Evolutionary conservation across 1,140 invertebrate genomes (phyloP), one percentile per base, ranked within the genome.

Genomic region (Tetragnatha versicolor): DNA sequence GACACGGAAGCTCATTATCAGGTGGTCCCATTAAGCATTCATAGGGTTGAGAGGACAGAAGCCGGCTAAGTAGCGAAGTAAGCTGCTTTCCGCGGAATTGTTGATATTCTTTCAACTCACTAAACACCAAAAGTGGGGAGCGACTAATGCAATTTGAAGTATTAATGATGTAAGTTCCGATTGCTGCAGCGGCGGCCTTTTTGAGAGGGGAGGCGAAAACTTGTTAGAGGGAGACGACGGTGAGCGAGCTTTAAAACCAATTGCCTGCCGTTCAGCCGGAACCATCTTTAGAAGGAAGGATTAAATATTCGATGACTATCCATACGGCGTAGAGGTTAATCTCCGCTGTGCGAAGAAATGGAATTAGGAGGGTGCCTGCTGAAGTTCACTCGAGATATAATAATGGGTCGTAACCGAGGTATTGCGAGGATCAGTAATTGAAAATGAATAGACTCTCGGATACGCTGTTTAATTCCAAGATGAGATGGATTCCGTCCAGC

Each of bases 71-170:
- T 27, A 22, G 45, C 53, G 37, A 49, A 75, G 73, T 45, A n/a
- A 70, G 47, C 29, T 33, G 31, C 68, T 55, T 70, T 63, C 47
- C 58, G 55, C 35, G 35, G 58, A 63, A 75, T 63, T 35, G 37
- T 47, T 75, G 55, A 63, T 63, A 65, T 27, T 33, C 47, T 66
- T 77, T 35, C 17, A 69, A 69, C 65, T 47, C 39, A 27, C 25
- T 47, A 66, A 53, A 60, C 35, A 72, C 51, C 39, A 25, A 33
- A 49, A 39, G 45, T 35, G 37, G 37, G 55, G 55, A 25, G 39
- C 35, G 49, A 47, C 42, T 65, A 77, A 77, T 77, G 55, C 61
- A 77, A 77, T 77, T 65, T 77, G n/a, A 77, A 77, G 73, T 77
- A 77, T 77, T 77, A 77, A 77, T 77, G 73, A 77, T 25, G 31